Evolutionary conservation across 2,113 vertebrate species (phyloP).

Genomic region (Psilopogon haemacephalus): DNA sequence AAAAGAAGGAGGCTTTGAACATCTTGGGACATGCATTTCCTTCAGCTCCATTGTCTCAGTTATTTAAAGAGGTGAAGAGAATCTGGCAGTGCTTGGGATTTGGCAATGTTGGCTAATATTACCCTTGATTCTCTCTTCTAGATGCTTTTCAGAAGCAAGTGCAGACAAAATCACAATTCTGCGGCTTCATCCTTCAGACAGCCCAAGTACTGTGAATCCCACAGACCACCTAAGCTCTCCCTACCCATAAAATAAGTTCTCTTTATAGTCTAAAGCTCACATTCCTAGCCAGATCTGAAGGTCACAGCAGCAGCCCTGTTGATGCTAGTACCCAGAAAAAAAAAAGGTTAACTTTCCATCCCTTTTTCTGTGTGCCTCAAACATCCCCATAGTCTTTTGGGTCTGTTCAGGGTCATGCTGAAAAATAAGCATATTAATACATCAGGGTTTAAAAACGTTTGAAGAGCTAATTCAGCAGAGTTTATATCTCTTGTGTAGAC

Average conservation of each 20-base stretch:
- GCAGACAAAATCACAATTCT: neutral
- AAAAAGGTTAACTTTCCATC: neutral
- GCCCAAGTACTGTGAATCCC: neutral
- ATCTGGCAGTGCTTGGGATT: neutral
- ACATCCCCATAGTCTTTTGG: neutral
- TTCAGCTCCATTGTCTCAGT: neutral
- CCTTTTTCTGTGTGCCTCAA: neutral
- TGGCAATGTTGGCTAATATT: fast-evolving
- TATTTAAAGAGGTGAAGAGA: neutral
- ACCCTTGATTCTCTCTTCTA: neutral
- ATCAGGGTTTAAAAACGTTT: neutral
- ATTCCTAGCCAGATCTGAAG: neutral
- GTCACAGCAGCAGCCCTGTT: neutral
- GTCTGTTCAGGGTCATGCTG: neutral
- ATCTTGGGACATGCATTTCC: neutral
- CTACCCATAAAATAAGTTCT: neutral
- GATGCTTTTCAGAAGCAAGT: neutral
- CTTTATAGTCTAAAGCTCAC: neutral
- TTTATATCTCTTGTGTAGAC: conserved; percentile 8
- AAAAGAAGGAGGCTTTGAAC: neutral
- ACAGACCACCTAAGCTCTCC: neutral
- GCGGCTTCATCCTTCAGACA: neutral
- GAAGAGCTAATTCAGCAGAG: conserved; percentile 29
- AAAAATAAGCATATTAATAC: neutral
- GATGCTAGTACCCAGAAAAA: neutral